A percentile compares a stretch with the other conserved stretches of the same genome.
These are phyloP conservation scores for Eucidaris tribuloides DNA, from an alignment of 35 echinoderm and acorn worm genomes.

Conservation along the genomic window DNA sequence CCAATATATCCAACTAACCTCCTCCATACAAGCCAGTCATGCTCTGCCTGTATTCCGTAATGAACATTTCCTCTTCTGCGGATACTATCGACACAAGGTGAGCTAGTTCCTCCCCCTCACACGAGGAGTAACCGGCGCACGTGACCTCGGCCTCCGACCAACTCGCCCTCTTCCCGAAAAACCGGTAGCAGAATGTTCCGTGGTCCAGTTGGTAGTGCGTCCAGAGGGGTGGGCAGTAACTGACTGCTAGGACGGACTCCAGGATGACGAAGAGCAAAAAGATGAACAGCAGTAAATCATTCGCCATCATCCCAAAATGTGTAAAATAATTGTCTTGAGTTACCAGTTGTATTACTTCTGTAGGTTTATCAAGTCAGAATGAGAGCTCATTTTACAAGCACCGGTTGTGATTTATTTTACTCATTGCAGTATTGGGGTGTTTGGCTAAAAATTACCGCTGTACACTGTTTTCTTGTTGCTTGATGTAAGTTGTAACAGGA, in stretches of 20 bases:
- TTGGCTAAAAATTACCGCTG: too few species aligned
- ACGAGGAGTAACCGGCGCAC: conserved; percentile 59
- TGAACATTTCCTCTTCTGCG: conserved; percentile 66
- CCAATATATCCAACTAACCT: conserved; percentile 25
- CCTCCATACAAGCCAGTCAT: conserved; percentile 54
- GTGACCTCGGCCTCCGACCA: conserved; percentile 75
- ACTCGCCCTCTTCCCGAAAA: conserved; percentile 58
- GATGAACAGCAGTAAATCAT: too few species aligned
- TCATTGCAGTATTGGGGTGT: too few species aligned
- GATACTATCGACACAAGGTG: conserved; percentile 73
- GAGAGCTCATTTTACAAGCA: too few species aligned
- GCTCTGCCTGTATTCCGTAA: conserved; percentile 64
- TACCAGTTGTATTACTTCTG: too few species aligned
- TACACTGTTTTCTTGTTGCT: too few species aligned
- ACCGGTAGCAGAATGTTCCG: conserved; percentile 71
- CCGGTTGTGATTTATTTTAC: too few species aligned
- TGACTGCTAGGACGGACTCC: conserved; percentile 19
- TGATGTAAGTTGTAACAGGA: too few species aligned
- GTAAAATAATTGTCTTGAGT: too few species aligned
- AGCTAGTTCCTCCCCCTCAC: conserved; percentile 71
- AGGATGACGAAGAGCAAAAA: background rate
- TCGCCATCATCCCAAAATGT: too few species aligned
- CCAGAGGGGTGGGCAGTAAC: conserved; percentile 84
- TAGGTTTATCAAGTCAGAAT: too few species aligned
- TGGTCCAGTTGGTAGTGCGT: conserved; percentile 69